These are phyloP conservation scores for Dissostichus mawsoni DNA, from an alignment of 2,113 vertebrate species.

Conservation along the genomic window DNA sequence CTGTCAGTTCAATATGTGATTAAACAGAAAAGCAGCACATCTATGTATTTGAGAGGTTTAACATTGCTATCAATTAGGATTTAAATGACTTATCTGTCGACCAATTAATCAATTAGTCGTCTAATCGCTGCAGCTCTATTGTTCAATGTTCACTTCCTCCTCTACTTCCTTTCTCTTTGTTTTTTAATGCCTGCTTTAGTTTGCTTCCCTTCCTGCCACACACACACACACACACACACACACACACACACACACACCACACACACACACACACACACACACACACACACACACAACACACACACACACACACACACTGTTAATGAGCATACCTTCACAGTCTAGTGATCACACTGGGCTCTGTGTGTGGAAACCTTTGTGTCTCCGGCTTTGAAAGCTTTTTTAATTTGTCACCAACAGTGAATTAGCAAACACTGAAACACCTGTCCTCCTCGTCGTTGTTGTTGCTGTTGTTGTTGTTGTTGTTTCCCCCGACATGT, in stretches of 20 bases:
- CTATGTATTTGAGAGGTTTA: too few species aligned
- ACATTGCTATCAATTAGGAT: too few species aligned
- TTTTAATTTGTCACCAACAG: conserved; percentile 24
- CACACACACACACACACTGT: conserved; percentile 17
- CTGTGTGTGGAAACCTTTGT: conserved; percentile 43
- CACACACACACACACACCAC: conserved; percentile 5
- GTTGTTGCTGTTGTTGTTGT: too few species aligned
- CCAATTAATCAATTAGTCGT: too few species aligned
- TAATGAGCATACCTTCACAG: conserved; percentile 71
- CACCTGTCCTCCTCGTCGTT: background rate
- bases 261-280: conserved; percentile 16
- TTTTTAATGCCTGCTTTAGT: background rate
- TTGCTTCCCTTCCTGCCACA: background rate
- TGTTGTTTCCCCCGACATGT: background rate
- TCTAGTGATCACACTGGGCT: conserved; percentile 54
- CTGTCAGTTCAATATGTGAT: too few species aligned
- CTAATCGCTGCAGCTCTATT: too few species aligned
- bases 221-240: conserved; percentile 20
- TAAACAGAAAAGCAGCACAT: too few species aligned
- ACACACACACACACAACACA: background rate
- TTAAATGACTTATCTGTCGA: too few species aligned
- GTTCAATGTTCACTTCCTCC: background rate
- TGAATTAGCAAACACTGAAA: background rate
- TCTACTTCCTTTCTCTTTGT: background rate
- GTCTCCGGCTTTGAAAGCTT: conserved; percentile 40